Base-by-base conservation (phyloP, 1,140 invertebrate species). In the Camponotus vicinus region DNA sequence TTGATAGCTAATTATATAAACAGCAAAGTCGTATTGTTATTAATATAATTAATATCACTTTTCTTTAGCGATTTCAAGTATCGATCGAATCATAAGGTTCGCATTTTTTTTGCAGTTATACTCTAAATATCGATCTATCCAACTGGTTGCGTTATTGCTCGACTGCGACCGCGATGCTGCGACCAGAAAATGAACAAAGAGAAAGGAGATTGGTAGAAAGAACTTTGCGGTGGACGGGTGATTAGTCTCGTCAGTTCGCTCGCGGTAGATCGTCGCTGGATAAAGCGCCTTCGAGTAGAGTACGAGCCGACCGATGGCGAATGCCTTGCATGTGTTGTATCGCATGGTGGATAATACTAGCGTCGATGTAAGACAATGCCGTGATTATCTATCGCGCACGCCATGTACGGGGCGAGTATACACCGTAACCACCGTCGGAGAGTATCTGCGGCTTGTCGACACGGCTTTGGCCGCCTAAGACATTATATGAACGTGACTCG, bases 301-400 rank as follows among this genome's bases (percentile, higher is more conserved):
- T 69, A 76, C 66, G 45, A 84, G 67, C 69, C 42, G 37, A 49
- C 59, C 70, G 70, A 86, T 89, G 83, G 70, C 88, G 69, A 88
- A 77, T 63, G 87, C 80, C 73, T 89, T 69, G 52, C 37, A 42
- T 73, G 77, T 70, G 42, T 69, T 70, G 42, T 69, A 57, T n/a
- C 32, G 9, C 32, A 67, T 27, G 27, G 42, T n/a, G 88, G 67
- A 78, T 59, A 79, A 88, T 85, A 71, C 61, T 55, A 88, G 78
- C 91, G 90, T 92, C 90, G 91, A 91, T 93, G 91, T 93, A 93
- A 94, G 92, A 94, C 93, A 94, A 94, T 94, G 89, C 91, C 88
- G 71, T 92, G 92, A 94, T 94, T 94, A 94, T 93, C 93, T 93
- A 92, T 92, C 89, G 49, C 89, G 76, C 85, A 78, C 90, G 86